Evolutionary conservation across 2,113 vertebrate species (phyloP).

Genomic region (Rallus limicola): DNA sequence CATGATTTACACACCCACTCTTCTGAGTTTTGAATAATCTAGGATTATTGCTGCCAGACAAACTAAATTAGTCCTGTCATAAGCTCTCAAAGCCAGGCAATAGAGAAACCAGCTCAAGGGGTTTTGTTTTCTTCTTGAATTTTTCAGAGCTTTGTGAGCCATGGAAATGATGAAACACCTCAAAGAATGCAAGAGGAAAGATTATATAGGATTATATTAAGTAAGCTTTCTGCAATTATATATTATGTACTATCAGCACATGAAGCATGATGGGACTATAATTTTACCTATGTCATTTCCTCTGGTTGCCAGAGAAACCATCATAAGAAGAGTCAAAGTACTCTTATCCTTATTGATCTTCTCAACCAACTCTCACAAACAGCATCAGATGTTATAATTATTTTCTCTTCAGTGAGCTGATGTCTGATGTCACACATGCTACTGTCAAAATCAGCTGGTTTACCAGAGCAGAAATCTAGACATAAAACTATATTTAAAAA

Average conservation of each 20-base stretch:
- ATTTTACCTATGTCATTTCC: constrained; percentile 54
- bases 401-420: background rate
- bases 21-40: constrained; percentile 37
- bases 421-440: background rate
- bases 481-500: background rate
- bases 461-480: background rate
- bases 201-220: constrained; percentile 32
- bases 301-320: constrained; percentile 63
- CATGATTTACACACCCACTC: constrained; percentile 32
- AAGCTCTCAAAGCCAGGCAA: constrained; percentile 26
- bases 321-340: constrained; percentile 38
- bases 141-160: constrained; percentile 17
- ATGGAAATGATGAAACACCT: constrained; percentile 35
- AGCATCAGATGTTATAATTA: constrained; percentile 11
- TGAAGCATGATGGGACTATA: constrained; percentile 42
- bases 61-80: constrained; percentile 50
- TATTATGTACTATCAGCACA: constrained; percentile 42
- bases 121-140: constrained; percentile 26
- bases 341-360: constrained; percentile 40
- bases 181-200: background rate
- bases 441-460: background rate
- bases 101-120: background rate
- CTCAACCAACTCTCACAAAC: constrained; percentile 34
- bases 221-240: constrained; percentile 57
- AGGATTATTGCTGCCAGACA: constrained; percentile 23